These are phyloP conservation scores for Ethmia dodecea DNA, from an alignment of 2,888 invertebrate species.

Conservation along the genomic window DNA sequence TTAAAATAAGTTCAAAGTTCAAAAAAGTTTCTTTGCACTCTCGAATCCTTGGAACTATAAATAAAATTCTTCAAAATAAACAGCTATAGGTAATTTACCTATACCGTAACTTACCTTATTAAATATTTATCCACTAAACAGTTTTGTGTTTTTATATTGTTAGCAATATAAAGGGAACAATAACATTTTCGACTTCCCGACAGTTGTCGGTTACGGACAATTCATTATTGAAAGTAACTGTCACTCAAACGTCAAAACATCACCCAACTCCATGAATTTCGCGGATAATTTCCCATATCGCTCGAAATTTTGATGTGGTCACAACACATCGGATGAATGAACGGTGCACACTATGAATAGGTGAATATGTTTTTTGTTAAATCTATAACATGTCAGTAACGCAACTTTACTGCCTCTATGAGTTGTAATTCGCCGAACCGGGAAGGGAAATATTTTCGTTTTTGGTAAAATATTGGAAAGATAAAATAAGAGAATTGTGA, in stretches of 20 bases:
- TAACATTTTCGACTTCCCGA: constrained; percentile 30
- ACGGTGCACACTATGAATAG: constrained; percentile 5
- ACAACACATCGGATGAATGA: constrained; percentile 23
- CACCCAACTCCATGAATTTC: constrained; percentile 40
- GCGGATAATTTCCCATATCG: constrained; percentile 53
- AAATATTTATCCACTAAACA: no score
- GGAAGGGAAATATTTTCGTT: constrained; percentile 10
- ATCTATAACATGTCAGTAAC: not conserved
- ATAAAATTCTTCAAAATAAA: no score
- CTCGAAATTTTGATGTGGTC: constrained; percentile 40
- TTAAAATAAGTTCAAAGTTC: no score
- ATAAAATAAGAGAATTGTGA: constrained; percentile 47
- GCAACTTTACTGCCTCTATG: not conserved
- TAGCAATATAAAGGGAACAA: constrained; percentile 21
- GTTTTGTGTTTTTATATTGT: constrained; percentile 22
- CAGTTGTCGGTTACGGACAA: constrained; percentile 56
- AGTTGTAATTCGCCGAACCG: not conserved
- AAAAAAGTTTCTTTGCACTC: no score
- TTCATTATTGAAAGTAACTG: constrained; percentile 65
- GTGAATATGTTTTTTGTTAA: no score
- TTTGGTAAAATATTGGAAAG: constrained; percentile 47
- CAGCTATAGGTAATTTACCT: no score
- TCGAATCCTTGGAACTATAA: no score
- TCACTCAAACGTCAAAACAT: constrained; percentile 72
- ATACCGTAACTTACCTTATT: no score